These are phyloP conservation scores for Rotaria macrura DNA, from an alignment of 2,888 invertebrate genomes.

Conservation along the genomic window DNA sequence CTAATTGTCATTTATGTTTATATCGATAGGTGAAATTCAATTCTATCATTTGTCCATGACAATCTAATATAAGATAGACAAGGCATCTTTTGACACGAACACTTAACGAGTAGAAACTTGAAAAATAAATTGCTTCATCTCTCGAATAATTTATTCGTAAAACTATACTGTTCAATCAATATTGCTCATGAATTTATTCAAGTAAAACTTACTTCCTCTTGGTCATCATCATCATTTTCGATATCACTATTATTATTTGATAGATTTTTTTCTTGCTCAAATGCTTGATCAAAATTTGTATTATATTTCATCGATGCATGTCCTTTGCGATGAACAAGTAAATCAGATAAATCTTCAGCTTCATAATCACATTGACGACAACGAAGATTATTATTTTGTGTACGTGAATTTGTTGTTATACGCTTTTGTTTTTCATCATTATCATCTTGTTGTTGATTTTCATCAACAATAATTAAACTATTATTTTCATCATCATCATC, in stretches of 20 bases:
- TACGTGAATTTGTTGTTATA: not conserved
- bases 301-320: not conserved
- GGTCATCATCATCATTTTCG: not conserved
- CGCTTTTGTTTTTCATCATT: not conserved
- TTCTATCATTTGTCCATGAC: too few relatives aligned
- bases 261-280: not conserved
- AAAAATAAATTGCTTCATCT: too few relatives aligned
- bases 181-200: too few relatives aligned
- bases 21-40: too few relatives aligned
- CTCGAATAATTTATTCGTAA: too few relatives aligned
- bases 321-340: constrained; percentile 24
- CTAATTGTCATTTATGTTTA: too few relatives aligned
- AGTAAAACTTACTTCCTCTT: not conserved
- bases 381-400: constrained; percentile 13
- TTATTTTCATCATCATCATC: not conserved
- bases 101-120: too few relatives aligned
- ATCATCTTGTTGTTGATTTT: not conserved
- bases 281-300: not conserved
- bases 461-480: not conserved
- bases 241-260: not conserved
- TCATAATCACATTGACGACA: constrained; percentile 32
- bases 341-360: constrained; percentile 29
- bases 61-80: too few relatives aligned
- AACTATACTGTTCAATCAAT: too few relatives aligned
- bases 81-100: too few relatives aligned